Conservation (phyloP, 2,888 invertebrate species). For the Escarpia spicata region DNA sequence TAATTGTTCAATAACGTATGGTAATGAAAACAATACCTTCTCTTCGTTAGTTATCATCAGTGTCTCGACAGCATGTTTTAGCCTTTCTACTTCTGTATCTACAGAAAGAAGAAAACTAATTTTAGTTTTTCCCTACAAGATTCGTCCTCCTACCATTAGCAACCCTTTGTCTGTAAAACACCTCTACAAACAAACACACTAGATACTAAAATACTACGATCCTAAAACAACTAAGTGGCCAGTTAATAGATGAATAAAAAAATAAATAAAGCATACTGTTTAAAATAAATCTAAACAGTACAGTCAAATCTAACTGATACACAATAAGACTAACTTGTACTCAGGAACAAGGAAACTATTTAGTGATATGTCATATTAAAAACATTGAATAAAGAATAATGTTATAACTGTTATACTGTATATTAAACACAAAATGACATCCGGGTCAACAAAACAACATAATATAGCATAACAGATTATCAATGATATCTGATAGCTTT, state of each 20-base stretch:
- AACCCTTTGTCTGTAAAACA: not conserved
- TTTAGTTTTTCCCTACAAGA: not conserved
- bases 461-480: not conserved
- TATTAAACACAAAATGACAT: not conserved
- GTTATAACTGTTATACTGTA: not conserved
- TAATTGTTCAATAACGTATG: slow-evolving; percentile 22
- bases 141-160: not conserved
- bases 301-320: not conserved
- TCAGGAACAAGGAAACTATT: not conserved
- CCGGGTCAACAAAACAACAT: not conserved
- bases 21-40: slow-evolving; percentile 57
- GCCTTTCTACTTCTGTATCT: slow-evolving; percentile 67
- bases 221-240: not conserved
- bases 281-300: not conserved
- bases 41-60: slow-evolving; percentile 68
- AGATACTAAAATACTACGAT: not conserved
- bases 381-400: not conserved
- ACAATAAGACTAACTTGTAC: not conserved
- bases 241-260: no score
- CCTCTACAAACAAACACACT: not conserved
- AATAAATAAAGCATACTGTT: not conserved
- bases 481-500: not conserved
- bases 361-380: not conserved
- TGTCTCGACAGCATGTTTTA: slow-evolving; percentile 67
- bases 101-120: slow-evolving; percentile 37